Evolutionary conservation across 2,888 invertebrate genomes (phyloP), one percentile per base, ranked within the genome.

Genomic region (Corbicula japonica): DNA sequence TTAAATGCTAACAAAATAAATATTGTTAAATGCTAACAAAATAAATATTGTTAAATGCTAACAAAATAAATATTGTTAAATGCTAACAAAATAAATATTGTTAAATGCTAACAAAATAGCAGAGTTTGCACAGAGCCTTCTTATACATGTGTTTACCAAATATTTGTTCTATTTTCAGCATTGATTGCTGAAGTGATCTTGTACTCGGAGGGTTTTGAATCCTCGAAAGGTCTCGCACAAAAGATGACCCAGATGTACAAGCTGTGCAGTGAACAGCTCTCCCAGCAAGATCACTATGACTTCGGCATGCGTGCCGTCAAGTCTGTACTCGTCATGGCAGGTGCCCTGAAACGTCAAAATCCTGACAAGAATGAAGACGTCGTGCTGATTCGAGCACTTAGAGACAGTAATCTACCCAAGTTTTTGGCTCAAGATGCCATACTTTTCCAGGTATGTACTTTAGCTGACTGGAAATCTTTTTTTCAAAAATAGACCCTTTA

Each of bases 201-300:
- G n/a, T 98, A 98, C 93, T 97, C 97, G 0, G 97, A 98, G 94
- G 98, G 98, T 12, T 98, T 98, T 90, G 97, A 97, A 92, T 96
- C 97, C 0, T 97, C 97, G 0, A 97, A 96, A 92, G 95, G 95
- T 2, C 94, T 98, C n/a, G 97, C 98, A 0, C 96, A 96, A 90
- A 98, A 98, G 93, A 97, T 98, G 97, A 97, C 97, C 0, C 96
- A 97, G 92, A 97, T 98, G 97, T 98, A 98, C 94, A 97, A 97
- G 89, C 94, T 98, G 5, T 97, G 97, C 89, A 97, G 97, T 88
- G 98, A 98, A 91, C 98, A 98, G 92, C 94, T 98, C 1, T 97
- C 97, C 0, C 97, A 97, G 87, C 98, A 98, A 85, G 94, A 97
- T 91, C 98, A 98, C 90, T 98, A 98, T 90, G 98, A 98, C 93